These are phyloP conservation scores for Pluvianellus socialis DNA, from an alignment of 2,113 vertebrate genomes.

Conservation along the genomic window DNA sequence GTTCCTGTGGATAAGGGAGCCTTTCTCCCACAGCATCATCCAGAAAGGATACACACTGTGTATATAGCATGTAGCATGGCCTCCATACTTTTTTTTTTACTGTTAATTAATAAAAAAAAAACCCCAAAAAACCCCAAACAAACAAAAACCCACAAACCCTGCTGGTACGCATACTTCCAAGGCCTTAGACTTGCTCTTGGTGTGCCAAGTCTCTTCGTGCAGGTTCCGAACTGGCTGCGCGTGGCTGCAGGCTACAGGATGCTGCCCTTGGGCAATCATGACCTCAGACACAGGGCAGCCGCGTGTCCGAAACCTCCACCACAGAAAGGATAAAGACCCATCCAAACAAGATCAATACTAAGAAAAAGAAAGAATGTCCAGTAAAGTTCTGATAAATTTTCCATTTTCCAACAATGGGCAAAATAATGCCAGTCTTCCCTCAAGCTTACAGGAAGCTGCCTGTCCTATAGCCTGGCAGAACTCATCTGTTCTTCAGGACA, in stretches of 20 bases:
- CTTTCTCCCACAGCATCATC: background rate
- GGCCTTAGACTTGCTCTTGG: background rate
- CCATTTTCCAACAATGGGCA: background rate
- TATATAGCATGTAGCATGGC: rapidly evolving
- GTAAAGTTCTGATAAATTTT: background rate
- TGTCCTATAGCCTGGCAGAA: background rate
- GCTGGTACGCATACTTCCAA: background rate
- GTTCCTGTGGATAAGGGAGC: background rate
- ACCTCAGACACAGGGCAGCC: background rate
- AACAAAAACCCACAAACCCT: too few relatives aligned
- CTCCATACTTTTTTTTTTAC: background rate
- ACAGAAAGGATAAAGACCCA: background rate
- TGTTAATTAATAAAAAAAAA: too few relatives aligned
- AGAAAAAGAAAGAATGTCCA: background rate
- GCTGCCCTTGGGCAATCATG: background rate
- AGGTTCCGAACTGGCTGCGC: background rate
- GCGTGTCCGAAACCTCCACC: rapidly evolving
- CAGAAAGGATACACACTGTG: background rate
- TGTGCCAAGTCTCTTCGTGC: background rate
- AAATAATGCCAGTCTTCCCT: background rate
- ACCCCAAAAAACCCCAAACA: too few relatives aligned
- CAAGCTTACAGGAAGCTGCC: background rate
- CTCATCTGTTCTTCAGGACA: background rate
- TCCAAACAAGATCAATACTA: background rate
- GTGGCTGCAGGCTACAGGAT: background rate